These are phyloP conservation scores for Catostylus mosaicus DNA, from an alignment of 30 jellyfish, hydroid and myxozoan species.

Conservation along the genomic window DNA sequence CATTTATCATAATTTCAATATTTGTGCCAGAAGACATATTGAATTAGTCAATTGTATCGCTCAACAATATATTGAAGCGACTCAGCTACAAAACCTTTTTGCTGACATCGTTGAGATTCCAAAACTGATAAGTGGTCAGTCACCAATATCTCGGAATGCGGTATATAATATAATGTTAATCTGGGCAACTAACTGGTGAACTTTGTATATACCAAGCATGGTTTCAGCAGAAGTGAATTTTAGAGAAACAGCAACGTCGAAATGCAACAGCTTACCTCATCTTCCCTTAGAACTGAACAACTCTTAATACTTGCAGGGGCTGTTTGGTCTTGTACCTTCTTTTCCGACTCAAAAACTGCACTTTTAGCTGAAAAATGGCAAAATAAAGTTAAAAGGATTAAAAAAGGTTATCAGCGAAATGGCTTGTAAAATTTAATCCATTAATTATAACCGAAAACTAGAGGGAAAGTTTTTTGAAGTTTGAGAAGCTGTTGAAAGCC, in stretches of 20 bases:
- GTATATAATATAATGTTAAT: neutral
- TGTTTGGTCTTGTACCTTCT: neutral
- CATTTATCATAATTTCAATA: no score
- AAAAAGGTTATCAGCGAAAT: no score
- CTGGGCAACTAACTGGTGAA: neutral
- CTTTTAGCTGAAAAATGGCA: conserved; percentile 42
- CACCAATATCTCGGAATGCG: neutral
- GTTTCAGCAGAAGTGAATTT: no score
- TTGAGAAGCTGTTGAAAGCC: no score
- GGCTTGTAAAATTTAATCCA: no score
- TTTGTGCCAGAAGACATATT: no score
- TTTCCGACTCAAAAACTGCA: conserved; percentile 45
- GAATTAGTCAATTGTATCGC: no score
- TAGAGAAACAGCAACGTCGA: neutral
- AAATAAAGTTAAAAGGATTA: no score
- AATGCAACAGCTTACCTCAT: conserved; percentile 23
- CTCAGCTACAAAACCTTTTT: neutral
- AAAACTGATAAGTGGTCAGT: neutral
- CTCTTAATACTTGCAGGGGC: conserved; percentile 17
- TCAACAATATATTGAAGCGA: neutral
- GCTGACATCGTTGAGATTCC: neutral
- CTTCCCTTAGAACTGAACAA: conserved; percentile 59
- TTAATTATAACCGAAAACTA: no score
- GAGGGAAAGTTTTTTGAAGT: no score
- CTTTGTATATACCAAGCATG: neutral